These are phyloP conservation scores for Echeneis naucrates DNA, from an alignment of 2,797 vertebrate genomes.

Conservation along the genomic window DNA sequence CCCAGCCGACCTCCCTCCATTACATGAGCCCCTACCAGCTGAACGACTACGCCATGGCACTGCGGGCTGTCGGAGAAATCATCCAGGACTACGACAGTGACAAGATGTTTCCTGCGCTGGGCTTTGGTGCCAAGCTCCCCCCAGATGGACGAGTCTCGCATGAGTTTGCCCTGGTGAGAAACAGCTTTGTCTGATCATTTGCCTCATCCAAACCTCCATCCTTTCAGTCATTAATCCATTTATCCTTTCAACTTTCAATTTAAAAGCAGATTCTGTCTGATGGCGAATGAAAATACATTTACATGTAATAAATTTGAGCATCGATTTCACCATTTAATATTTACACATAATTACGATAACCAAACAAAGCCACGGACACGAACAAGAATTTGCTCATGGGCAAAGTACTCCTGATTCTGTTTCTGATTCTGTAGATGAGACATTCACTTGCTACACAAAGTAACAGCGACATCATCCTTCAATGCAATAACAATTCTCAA, in stretches of 20 bases:
- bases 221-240: not conserved
- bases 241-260: not conserved
- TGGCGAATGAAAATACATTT: not conserved
- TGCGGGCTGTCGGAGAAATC: slow-evolving; percentile 96
- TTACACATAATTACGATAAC: not conserved
- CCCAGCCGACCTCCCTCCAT: slow-evolving; percentile 96
- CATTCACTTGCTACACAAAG: not conserved
- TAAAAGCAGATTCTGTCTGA: no score
- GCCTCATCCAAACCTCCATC: not conserved
- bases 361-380: not conserved
- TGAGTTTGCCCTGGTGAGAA: slow-evolving; percentile 95
- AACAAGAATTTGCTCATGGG: no score
- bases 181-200: not conserved
- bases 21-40: slow-evolving; percentile 99
- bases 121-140: slow-evolving; percentile 96
- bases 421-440: not conserved
- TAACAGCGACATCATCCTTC: not conserved
- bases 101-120: slow-evolving; percentile 98
- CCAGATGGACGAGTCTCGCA: slow-evolving; percentile 97
- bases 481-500: not conserved
- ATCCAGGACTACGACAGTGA: slow-evolving; percentile 99
- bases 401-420: no score
- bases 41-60: slow-evolving; percentile 96
- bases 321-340: not conserved
- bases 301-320: not conserved